These are phyloP conservation scores for Butorides virescens DNA, from an alignment of 2,113 vertebrate genomes.

Conservation along the genomic window DNA sequence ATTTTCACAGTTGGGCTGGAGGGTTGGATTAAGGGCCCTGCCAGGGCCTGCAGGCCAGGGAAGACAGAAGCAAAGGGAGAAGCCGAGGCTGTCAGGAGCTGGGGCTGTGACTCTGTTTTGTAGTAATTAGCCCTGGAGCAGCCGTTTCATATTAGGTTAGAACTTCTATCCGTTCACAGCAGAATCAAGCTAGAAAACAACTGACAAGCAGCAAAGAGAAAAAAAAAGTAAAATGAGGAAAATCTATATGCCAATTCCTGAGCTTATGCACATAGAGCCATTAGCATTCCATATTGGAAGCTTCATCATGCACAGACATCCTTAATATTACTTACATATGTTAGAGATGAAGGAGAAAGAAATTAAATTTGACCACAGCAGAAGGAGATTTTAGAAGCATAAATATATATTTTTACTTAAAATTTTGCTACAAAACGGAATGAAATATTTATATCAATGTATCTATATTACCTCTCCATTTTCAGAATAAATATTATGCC, in stretches of 20 bases:
- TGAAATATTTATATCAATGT: not conserved
- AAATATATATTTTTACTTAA: not conserved
- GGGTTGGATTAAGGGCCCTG: not conserved
- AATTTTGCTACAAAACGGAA: not conserved
- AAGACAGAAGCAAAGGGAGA: not conserved
- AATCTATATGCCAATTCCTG: not conserved
- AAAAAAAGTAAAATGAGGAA: not conserved
- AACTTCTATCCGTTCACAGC: not conserved
- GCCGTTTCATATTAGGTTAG: not conserved
- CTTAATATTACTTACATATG: not conserved
- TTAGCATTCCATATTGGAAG: not conserved
- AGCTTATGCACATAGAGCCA: not conserved
- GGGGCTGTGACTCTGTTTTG: not conserved
- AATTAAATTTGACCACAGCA: constrained; percentile 7
- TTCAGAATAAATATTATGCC: constrained; percentile 33
- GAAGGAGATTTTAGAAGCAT: not conserved
- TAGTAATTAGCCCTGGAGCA: not conserved
- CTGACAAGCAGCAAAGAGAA: not conserved
- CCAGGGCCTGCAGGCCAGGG: not conserved
- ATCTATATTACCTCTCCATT: not conserved
- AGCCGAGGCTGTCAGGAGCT: not conserved
- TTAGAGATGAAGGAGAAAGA: not conserved
- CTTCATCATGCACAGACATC: not conserved
- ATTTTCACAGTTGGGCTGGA: not conserved
- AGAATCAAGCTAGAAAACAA: not conserved